Percentiles rank a stretch among this genome's conserved stretches.
These are phyloP conservation scores for Euschistus heros DNA, from an alignment of 1,140 invertebrate species.

Conservation along the genomic window DNA sequence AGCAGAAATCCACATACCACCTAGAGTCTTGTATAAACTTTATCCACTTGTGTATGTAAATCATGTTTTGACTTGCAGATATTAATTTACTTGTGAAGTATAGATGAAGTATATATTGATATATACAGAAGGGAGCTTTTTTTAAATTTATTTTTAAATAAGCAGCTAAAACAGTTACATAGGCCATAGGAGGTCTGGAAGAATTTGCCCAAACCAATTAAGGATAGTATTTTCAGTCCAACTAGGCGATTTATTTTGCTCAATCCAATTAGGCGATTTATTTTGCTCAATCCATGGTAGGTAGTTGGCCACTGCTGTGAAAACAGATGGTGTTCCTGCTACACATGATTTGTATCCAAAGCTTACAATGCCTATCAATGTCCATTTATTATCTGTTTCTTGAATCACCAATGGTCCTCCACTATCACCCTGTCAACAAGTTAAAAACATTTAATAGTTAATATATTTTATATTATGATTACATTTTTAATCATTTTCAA, in stretches of 20 bases:
- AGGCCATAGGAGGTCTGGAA: too few species aligned
- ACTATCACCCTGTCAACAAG: not conserved
- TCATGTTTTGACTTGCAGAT: not conserved
- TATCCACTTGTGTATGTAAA: not conserved
- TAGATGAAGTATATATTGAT: too few species aligned
- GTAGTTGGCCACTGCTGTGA: not conserved
- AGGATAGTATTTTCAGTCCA: too few species aligned
- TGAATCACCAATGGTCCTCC: not conserved
- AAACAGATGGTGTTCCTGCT: not conserved
- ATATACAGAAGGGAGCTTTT: not conserved
- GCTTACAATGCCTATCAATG: not conserved
- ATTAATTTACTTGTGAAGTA: not conserved
- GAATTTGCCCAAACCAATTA: too few species aligned
- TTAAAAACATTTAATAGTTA: not conserved
- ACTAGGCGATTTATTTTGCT: too few species aligned
- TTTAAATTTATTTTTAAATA: not conserved
- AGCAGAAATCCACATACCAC: too few species aligned
- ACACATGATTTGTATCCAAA: not conserved
- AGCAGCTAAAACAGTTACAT: not conserved
- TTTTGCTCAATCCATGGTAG: not conserved
- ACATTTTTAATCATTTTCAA: too few species aligned
- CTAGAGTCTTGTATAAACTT: not conserved
- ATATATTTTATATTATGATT: too few species aligned
- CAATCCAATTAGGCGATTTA: too few species aligned
- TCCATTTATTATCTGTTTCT: not conserved